Conservation (phyloP, 2,888 invertebrate species). For the Lochmaea capreae region DNA sequence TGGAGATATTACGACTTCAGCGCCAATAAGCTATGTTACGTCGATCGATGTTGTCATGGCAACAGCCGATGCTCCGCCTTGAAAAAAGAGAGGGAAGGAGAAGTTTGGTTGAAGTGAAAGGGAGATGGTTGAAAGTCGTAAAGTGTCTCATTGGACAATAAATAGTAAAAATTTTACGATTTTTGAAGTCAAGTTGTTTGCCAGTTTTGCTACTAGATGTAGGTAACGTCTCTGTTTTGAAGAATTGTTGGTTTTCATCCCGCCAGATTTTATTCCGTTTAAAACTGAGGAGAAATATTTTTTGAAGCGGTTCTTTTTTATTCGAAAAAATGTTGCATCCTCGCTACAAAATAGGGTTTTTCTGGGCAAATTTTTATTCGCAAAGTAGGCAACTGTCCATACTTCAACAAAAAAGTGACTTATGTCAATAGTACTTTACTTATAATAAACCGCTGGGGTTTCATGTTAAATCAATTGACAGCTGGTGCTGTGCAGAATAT, state of each 20-base stretch:
- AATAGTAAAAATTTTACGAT: constrained; percentile 66
- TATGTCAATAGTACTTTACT: too few relatives aligned
- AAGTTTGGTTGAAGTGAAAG: constrained; percentile 43
- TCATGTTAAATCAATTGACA: too few relatives aligned
- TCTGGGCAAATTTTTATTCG: too few relatives aligned
- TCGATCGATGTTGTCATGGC: constrained; percentile 64
- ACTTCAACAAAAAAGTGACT: too few relatives aligned
- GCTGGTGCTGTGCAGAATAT: too few relatives aligned
- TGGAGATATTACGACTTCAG: constrained; percentile 56
- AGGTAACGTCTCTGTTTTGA: constrained; percentile 61
- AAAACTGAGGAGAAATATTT: background rate
- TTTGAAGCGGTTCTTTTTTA: background rate
- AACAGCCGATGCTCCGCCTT: constrained; percentile 59
- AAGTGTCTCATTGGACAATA: constrained; percentile 64
- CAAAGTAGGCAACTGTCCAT: too few relatives aligned
- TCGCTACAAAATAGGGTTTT: too few relatives aligned
- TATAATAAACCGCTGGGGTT: too few relatives aligned
- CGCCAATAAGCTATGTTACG: constrained; percentile 57
- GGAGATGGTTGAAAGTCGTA: constrained; percentile 57
- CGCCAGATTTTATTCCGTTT: constrained; percentile 18
- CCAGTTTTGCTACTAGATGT: constrained; percentile 65
- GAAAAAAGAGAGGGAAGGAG: constrained; percentile 50
- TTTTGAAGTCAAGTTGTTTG: constrained; percentile 64
- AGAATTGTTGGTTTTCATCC: constrained; percentile 13
- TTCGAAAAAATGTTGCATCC: too few relatives aligned